These are phyloP conservation scores for Micrasema longulum DNA, from an alignment of 1,140 invertebrate genomes.

Conservation along the genomic window DNA sequence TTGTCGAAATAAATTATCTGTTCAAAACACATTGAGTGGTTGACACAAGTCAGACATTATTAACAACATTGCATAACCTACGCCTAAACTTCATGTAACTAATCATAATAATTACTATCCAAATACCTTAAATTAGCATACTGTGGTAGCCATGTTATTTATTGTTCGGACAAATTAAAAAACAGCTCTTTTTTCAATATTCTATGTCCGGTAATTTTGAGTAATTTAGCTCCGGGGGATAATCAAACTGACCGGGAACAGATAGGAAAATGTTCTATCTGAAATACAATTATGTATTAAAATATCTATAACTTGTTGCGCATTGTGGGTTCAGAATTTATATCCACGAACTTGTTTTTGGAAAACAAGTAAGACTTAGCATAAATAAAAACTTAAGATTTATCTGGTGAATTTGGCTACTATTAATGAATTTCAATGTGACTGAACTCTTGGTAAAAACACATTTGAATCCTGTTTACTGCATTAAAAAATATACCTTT, in stretches of 20 bases:
- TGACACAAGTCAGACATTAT: background rate
- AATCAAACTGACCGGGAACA: conserved; percentile 20
- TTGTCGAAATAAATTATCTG: conserved; percentile 26
- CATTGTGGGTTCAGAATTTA: conserved; percentile 22
- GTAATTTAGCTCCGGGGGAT: conserved; percentile 17
- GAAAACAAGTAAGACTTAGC: conserved; percentile 20
- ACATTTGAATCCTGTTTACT: conserved; percentile 6
- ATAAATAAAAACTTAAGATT: conserved; percentile 24
- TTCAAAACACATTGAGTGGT: background rate
- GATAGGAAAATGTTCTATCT: background rate
- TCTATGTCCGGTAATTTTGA: conserved; percentile 32
- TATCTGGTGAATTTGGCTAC: conserved; percentile 5
- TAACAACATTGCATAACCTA: background rate
- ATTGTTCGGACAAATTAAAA: conserved; percentile 28
- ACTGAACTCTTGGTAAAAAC: conserved; percentile 1
- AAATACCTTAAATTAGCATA: conserved; percentile 22
- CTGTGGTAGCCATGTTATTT: conserved; percentile 32
- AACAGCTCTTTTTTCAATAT: conserved; percentile 25
- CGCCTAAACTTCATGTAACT: background rate
- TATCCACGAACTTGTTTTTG: conserved; percentile 4
- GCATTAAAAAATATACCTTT: no score
- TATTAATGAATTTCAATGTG: conserved; percentile 11
- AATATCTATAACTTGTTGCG: conserved; percentile 1
- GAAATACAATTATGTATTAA: background rate
- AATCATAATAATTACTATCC: conserved; percentile 22